Evolutionary conservation across 2,797 vertebrate genomes (phyloP).

Genomic region (Carcharodon carcharias): DNA sequence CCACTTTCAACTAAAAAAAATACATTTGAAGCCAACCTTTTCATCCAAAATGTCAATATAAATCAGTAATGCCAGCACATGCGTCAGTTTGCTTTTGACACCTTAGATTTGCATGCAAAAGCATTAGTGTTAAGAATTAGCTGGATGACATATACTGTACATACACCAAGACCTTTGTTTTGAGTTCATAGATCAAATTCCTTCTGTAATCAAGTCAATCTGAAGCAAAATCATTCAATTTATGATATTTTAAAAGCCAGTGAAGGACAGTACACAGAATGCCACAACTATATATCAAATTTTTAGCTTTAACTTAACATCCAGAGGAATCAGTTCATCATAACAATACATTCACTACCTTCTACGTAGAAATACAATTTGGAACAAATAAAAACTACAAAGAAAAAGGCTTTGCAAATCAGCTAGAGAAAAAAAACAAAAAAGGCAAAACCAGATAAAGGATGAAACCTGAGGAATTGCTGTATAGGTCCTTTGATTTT

Average conservation of each 20-base stretch:
- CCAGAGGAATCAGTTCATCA: neutral
- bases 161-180: neutral
- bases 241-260: neutral
- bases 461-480: neutral
- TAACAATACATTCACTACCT: neutral
- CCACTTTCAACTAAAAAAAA: neutral
- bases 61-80: neutral
- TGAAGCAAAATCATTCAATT: neutral
- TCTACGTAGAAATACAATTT: neutral
- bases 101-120: neutral
- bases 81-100: neutral
- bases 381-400: neutral
- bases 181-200: neutral
- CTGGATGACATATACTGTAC: neutral
- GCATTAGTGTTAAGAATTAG: neutral
- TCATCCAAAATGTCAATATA: neutral
- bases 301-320: neutral
- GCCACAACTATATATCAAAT: neutral
- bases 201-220: neutral
- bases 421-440: neutral
- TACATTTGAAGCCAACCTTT: neutral
- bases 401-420: neutral
- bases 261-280: neutral
- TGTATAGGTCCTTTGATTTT: neutral
- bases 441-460: neutral